Base-by-base conservation (phyloP, 2,888 invertebrate genomes). In the Abrostola tripartita region DNA sequence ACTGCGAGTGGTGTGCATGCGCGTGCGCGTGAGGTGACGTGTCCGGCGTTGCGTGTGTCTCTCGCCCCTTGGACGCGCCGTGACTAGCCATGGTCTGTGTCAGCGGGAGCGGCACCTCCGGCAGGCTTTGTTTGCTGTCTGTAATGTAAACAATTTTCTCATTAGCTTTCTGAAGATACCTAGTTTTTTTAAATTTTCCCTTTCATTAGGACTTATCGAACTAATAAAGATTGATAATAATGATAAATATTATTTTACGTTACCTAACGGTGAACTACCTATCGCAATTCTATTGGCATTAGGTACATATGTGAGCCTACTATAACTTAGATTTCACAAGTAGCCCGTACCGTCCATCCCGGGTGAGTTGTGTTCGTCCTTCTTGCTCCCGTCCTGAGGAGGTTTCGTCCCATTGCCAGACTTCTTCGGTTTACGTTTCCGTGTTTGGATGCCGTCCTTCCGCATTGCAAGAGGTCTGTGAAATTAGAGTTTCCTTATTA, bases 391-490 rank as follows among this genome's bases (percentile, higher is more conserved):
- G 14, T 94, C 94, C 54, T 88, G 88, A 14, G 89, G 81, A 0
- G 93, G 90, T 61, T 93, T 92, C 51, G 89, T 84, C 49, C 95
- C 95, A 77, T 92, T 94, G 52, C 95, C 96, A 9, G 97, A 96
- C 87, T 98, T 98, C 90, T 98, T 98, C 68, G 98, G 98, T 87
- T 99, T 99, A 59, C 99, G 96, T 90, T 99, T 99, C 76, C 99
- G 95, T 49, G 99, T 99, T 92, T 99, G 99, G 72, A 99, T 98
- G 61, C 98, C 98, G 85, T 99, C 99, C 89, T 99, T 99, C 76
- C 98, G 96, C 99, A 99, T 99, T 24, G 98, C 98, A 83, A 98
- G 89, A 2, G 99, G 99, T 75, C 99, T 95, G 89, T 24, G 24
- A 24, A 24, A 24, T 24, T 24, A 24, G 4, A 24, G 24, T 24